These are phyloP conservation scores for Macroglossus sobrinus DNA, from an alignment of 2,113 vertebrate species.

Conservation along the genomic window DNA sequence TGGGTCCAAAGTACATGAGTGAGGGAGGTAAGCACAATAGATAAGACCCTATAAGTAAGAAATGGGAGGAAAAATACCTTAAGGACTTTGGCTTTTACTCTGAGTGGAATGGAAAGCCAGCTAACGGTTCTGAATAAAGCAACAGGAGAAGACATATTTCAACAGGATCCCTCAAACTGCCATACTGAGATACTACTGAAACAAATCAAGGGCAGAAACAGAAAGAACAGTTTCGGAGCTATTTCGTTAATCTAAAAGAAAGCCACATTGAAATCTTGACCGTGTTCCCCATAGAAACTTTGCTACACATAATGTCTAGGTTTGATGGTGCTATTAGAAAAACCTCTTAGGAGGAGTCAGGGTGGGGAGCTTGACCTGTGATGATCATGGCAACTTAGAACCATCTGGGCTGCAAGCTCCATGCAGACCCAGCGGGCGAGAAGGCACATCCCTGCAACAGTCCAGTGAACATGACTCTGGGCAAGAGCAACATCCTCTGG, in stretches of 20 bases:
- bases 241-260: not conserved
- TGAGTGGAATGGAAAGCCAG: not conserved
- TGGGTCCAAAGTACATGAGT: too few relatives aligned
- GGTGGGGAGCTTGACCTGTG: not conserved
- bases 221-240: not conserved
- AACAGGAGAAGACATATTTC: not conserved
- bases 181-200: not conserved
- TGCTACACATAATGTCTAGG: not conserved
- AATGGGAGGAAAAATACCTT: not conserved
- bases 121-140: not conserved
- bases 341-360: not conserved
- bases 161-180: not conserved
- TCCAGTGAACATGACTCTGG: not conserved
- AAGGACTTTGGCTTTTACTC: not conserved
- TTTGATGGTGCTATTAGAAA: not conserved
- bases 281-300: not conserved
- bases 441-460: too few relatives aligned
- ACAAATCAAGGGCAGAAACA: not conserved
- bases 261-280: not conserved
- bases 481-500: not conserved
- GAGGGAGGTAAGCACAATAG: not conserved
- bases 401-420: not conserved
- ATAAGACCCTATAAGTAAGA: too few relatives aligned
- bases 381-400: not conserved
- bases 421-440: not conserved